Evolutionary conservation across 2,113 vertebrate species (phyloP), one percentile per base, ranked within the genome.

Genomic region (Hippolais icterina): DNA sequence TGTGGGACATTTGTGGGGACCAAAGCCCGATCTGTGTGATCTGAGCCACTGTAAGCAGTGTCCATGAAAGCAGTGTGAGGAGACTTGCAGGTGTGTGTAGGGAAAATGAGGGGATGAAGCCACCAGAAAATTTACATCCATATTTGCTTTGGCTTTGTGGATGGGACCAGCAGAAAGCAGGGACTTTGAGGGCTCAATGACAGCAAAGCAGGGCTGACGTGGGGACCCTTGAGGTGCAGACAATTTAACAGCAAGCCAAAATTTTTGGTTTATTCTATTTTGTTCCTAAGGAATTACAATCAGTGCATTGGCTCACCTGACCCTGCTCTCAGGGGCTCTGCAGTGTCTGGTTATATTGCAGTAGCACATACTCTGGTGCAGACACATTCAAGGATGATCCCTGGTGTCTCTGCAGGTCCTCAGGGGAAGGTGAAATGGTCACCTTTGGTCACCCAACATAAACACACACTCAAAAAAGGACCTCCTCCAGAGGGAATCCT

Each of bases 251-350:
- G 50, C 24, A 16, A 89, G 86, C 12, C 31, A 33, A 37, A 3
- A 70, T 42, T 35, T 77, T 80, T 78, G 3, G 5, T 95, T 95
- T 95, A 97, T 97, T 97, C 63, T 88, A 17, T 80, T 94, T 91
- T 41, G 10, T 70, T 92, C 27, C 53, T 89, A 87, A 59, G 0
- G 5, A 14, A 20, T 59, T 92, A 74, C 39, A 77, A 57, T 68
- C 2, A 1, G 33, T 81, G 68, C 22, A 4, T 27, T 93, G 50
- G 27, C 46, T 20, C 49, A 49, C 25, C 37, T 31, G 28, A 37
- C 19, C 20, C 39, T 70, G 72, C 68, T 76, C 11, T 28, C 63
- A 16, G 59, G 3, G 14, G 15, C 59, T 69, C 66, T 64, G 54
- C 64, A 4, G 10, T 27, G 39, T 52, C 76, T 22, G 12, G 39